phyloP scores from a whole-genome alignment of 2,797 vertebrate genomes.

The Liasis olivaceus region DNA sequence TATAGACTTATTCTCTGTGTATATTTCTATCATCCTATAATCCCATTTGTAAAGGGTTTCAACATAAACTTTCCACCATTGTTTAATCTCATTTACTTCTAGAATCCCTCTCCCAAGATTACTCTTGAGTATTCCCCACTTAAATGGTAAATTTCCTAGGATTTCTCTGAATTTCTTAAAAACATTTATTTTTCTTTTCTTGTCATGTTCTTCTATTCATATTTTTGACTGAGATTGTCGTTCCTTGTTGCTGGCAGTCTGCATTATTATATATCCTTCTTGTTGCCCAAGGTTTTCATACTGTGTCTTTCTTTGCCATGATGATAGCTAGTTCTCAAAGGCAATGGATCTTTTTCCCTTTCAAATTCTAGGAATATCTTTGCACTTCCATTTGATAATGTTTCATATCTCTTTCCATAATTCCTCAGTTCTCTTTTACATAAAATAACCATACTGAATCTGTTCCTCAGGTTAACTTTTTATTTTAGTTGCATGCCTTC shows the following conservation, averaged over 20 bases:
- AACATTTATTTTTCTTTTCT: background rate
- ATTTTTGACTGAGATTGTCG: background rate
- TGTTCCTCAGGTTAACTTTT: background rate
- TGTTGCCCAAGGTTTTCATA: background rate
- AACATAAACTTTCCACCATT: background rate
- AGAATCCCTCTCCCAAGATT: background rate
- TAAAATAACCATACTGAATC: background rate
- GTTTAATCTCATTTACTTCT: background rate
- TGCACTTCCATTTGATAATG: background rate
- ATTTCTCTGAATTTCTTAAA: background rate
- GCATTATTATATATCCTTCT: background rate
- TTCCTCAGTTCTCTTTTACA: background rate
- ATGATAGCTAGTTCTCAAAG: background rate
- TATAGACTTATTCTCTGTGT: no score
- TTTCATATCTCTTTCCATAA: background rate
- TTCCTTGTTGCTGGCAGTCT: background rate
- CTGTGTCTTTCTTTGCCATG: background rate
- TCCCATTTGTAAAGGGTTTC: no score
- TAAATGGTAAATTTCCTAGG: background rate
- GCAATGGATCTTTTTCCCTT: background rate
- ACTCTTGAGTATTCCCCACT: background rate
- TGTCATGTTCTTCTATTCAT: background rate
- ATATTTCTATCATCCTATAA: no score
- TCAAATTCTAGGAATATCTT: background rate
- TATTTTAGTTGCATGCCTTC: background rate